A percentile compares a stretch with the other conserved stretches of the same genome.
These are phyloP conservation scores for Agriopis marginaria DNA, from an alignment of 2,888 invertebrate species.

Conservation along the genomic window DNA sequence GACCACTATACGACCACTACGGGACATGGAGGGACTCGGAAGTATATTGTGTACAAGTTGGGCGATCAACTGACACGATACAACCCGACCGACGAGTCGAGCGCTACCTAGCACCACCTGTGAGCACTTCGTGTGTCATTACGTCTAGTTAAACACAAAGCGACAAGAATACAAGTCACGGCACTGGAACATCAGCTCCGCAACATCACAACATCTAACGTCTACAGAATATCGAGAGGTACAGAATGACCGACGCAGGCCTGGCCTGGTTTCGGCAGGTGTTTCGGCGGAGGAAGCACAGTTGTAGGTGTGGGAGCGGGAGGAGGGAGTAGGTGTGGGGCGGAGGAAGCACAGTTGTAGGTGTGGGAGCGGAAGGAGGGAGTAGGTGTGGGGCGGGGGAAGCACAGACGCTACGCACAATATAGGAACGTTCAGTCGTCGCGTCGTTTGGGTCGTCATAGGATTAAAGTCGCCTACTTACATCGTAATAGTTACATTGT, in stretches of 20 bases:
- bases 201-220: slow-evolving; percentile 8
- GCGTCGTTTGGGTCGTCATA: slow-evolving; percentile 59
- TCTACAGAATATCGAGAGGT: slow-evolving; percentile 3
- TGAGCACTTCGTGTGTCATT: slow-evolving; percentile 57
- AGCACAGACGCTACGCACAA: slow-evolving; percentile 61
- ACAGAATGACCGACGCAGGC: neutral
- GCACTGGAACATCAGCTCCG: slow-evolving; percentile 23
- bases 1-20: neutral
- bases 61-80: neutral
- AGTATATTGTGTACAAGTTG: neutral
- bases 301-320: neutral
- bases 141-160: slow-evolving; percentile 31
- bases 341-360: slow-evolving; percentile 53
- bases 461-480: slow-evolving; percentile 67
- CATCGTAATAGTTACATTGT: slow-evolving; percentile 58
- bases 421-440: slow-evolving; percentile 73
- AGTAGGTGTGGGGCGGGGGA: slow-evolving; percentile 51
- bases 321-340: slow-evolving; percentile 27
- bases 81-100: slow-evolving; percentile 33
- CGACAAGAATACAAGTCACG: slow-evolving; percentile 23
- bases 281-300: slow-evolving; percentile 60
- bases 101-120: slow-evolving; percentile 64
- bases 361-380: neutral
- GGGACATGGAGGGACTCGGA: slow-evolving; percentile 61
- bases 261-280: no score